Evolutionary conservation across 2,888 invertebrate genomes (phyloP), one percentile per base, ranked within the genome.

Genomic region (Erynnis tages): DNA sequence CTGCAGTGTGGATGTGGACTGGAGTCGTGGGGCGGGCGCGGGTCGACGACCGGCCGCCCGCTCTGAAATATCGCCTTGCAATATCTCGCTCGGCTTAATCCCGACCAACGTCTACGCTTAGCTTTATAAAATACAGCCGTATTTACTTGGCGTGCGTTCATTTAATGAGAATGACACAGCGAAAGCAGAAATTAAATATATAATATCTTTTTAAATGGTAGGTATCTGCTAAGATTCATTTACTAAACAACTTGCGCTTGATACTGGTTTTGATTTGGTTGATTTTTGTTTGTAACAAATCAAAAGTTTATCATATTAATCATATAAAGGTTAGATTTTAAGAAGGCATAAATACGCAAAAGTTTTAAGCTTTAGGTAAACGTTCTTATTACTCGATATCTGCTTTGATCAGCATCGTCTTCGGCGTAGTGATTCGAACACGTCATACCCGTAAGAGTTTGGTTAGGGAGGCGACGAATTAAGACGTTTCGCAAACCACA

Each of bases 401-500:
- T 5, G 25, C 7, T 14, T 25, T 21, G 0, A 14, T 8, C 14
- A 13, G 41, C 19, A 13, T 23, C 14, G 11, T 46, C 25, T 17
- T 17, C 34, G 4, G 35, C 6, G 3, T 14, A 46, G 21, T 44
- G 2, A 38, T 35, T 17, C 8, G 27, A 40, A 49, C 32, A 49
- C 41, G 27, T 41, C 34, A 34, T 43, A 11, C 27, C 40, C 32
- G 8, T 32, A 38, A 34, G 19, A 43, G 27, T 50, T 34, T 14
- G 49, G 62, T 61, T 62, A 63, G 58, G 65, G 67, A 64, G 69
- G 60, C 67, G 68, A 73, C 64, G 73, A 82, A 89, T 88, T 82
- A 80, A 89, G 89, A 86, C 85, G 78, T 89, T 84, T 79, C 70
- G 75, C 78, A 79, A 81, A 86, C 89, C 88, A 75, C 88, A 86